phyloP scores from a whole-genome alignment of 2,797 vertebrate genomes.

The Manis pentadactyla region DNA sequence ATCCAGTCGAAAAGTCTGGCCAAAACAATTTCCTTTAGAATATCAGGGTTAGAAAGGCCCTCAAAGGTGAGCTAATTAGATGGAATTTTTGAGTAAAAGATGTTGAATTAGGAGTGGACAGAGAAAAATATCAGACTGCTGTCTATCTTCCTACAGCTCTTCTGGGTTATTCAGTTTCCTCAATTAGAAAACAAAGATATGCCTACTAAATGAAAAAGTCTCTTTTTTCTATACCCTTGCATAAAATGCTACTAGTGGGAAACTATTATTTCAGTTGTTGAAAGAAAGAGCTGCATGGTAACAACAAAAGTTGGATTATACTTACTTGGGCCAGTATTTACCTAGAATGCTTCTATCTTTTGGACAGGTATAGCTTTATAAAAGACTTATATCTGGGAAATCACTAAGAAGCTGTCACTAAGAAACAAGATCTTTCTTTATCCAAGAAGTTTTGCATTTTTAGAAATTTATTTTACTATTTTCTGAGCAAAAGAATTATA shows the following conservation, averaged over 20 bases:
- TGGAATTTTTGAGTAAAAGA: not conserved
- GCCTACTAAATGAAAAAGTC: not conserved
- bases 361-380: not conserved
- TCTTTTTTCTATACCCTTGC: not conserved
- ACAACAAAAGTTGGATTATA: not conserved
- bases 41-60: not conserved
- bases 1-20: not conserved
- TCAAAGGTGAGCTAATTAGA: not conserved
- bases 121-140: not conserved
- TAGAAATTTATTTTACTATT: slow-evolving; percentile 32
- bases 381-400: not conserved
- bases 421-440: slow-evolving; percentile 19
- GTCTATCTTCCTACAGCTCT: not conserved
- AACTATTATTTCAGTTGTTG: slow-evolving; percentile 5
- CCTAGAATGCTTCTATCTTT: not conserved
- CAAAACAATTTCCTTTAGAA: not conserved
- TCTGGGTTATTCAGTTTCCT: not conserved
- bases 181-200: slow-evolving; percentile 21
- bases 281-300: not conserved
- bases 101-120: slow-evolving; percentile 9
- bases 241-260: not conserved
- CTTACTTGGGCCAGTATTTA: not conserved
- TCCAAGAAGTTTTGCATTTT: not conserved
- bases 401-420: slow-evolving; percentile 19
- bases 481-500: not conserved